Evolutionary conservation across 1,140 invertebrate species (phyloP).

Genomic region (Zeugodacus cucurbitae): DNA sequence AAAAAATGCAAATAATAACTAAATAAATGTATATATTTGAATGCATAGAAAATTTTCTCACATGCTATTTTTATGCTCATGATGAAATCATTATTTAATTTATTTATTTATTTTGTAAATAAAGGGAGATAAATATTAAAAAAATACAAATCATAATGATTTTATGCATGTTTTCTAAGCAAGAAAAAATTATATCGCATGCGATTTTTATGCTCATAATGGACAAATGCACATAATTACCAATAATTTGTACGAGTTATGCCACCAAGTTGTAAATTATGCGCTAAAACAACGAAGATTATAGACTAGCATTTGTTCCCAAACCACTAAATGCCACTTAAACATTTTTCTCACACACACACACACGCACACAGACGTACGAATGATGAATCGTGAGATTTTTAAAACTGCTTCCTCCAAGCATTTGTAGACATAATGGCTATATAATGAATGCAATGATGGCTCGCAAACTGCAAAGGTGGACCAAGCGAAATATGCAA

Average conservation of each 20-base stretch:
- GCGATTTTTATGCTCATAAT: not conserved
- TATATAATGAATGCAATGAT: slow-evolving; percentile 19
- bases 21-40: not conserved
- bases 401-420: slow-evolving; percentile 13
- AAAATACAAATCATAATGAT: too few relatives aligned
- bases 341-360: not conserved
- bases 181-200: not conserved
- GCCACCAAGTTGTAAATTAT: not conserved
- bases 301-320: not conserved
- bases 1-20: not conserved
- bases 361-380: not conserved
- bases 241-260: slow-evolving; percentile 15
- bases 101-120: too few relatives aligned
- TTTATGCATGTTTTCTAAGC: too few relatives aligned
- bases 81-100: too few relatives aligned
- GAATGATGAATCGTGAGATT: slow-evolving; percentile 27
- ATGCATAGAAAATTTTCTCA: not conserved
- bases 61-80: not conserved
- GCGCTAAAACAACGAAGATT: not conserved
- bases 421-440: slow-evolving; percentile 9
- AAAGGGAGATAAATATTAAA: too few relatives aligned
- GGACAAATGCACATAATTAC: not conserved
- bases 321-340: slow-evolving; percentile 1
- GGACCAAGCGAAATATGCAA: slow-evolving; percentile 10
- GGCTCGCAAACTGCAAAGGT: not conserved